Conservation (phyloP, 2,113 vertebrate genomes). For the Nothobranchius furzeri region DNA sequence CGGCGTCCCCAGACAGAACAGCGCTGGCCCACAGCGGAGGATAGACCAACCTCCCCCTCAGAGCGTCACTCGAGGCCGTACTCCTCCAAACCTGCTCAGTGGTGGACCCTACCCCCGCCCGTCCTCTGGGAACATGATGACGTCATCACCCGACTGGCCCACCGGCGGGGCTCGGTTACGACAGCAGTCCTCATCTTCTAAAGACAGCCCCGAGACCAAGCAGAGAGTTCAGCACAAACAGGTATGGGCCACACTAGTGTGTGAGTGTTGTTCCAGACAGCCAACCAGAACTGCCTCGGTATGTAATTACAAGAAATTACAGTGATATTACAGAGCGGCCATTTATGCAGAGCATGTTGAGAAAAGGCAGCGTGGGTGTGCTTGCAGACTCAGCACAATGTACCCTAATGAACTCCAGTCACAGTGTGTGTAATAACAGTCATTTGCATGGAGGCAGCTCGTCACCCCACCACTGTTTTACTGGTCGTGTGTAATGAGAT, state of each 20-base stretch:
- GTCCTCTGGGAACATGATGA: slow-evolving; percentile 88
- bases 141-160: slow-evolving; percentile 91
- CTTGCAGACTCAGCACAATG: slow-evolving; percentile 21
- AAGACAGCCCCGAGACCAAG: slow-evolving; percentile 96
- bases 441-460: slow-evolving; percentile 57
- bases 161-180: slow-evolving; percentile 87
- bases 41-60: slow-evolving; percentile 92
- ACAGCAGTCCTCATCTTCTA: slow-evolving; percentile 94
- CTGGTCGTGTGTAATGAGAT: slow-evolving; percentile 50
- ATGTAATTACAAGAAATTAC: slow-evolving; percentile 19
- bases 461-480: slow-evolving; percentile 51
- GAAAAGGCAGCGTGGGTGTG: slow-evolving; percentile 28
- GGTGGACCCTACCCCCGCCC: slow-evolving; percentile 88
- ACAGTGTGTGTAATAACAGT: slow-evolving; percentile 61
- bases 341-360: slow-evolving; percentile 20
- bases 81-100: slow-evolving; percentile 87
- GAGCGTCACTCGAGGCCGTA: slow-evolving; percentile 84
- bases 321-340: slow-evolving; percentile 20
- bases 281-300: no score
- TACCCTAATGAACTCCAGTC: slow-evolving; percentile 55
- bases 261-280: neutral
- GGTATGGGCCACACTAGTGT: slow-evolving; percentile 73
- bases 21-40: slow-evolving; percentile 89
- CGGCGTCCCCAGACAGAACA: slow-evolving; percentile 90
- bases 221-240: slow-evolving; percentile 91